A percentile compares a stretch with the other conserved stretches of the same genome.
Evolutionary conservation across 2,888 invertebrate species (phyloP).

Genomic region (Ecdyonurus torrentis): DNA sequence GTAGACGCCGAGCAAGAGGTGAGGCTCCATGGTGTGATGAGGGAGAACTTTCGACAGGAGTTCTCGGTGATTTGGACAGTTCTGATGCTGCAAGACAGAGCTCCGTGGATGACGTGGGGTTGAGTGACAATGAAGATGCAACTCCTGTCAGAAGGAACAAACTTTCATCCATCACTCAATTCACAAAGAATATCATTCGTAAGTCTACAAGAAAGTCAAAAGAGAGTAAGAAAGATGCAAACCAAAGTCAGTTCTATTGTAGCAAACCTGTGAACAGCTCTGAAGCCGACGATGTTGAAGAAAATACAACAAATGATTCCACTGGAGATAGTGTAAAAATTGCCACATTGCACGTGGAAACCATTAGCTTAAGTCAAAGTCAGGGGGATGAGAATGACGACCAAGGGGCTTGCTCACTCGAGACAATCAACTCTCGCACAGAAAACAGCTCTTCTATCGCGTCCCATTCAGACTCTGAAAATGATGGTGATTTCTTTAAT

Average conservation of each 20-base stretch:
- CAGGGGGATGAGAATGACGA: background rate
- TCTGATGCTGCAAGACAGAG: slow-evolving; percentile 10
- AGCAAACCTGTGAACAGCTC: background rate
- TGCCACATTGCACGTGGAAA: too few relatives aligned
- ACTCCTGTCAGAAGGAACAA: slow-evolving; percentile 5
- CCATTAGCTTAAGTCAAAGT: background rate
- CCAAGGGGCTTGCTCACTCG: background rate
- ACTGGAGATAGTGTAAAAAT: too few relatives aligned
- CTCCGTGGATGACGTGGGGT: slow-evolving; percentile 11
- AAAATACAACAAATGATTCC: background rate
- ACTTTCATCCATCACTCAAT: slow-evolving; percentile 5
- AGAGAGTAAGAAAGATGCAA: background rate
- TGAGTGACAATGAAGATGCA: slow-evolving; percentile 5
- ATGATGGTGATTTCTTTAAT: slow-evolving; percentile 9
- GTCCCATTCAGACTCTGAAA: slow-evolving; percentile 13
- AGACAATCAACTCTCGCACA: background rate
- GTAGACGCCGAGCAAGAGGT: background rate
- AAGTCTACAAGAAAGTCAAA: background rate
- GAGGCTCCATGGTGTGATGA: slow-evolving; percentile 13
- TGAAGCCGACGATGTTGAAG: background rate
- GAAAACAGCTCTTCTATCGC: background rate
- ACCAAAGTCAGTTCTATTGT: background rate
- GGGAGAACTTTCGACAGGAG: slow-evolving; percentile 13
- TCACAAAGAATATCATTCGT: slow-evolving; percentile 7
- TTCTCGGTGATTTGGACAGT: slow-evolving; percentile 13